Evolutionary conservation across 2,797 vertebrate species (phyloP), one percentile per base, ranked within the genome.

Genomic region (Sylvia borin): DNA sequence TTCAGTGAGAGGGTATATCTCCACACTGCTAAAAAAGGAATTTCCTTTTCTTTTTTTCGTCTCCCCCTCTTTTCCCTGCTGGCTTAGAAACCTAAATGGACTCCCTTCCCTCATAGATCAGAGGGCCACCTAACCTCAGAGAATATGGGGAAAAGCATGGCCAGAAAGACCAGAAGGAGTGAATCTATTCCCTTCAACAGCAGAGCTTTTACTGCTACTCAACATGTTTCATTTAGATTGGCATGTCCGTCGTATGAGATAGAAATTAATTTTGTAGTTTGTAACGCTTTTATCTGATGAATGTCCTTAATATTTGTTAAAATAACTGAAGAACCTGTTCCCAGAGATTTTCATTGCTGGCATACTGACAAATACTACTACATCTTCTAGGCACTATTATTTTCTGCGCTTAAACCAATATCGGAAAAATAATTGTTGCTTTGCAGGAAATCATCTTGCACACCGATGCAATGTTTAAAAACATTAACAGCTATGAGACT

Each of bases 211-310:
- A 42, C 29, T 22, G 14, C 26, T 65, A 13, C 22, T 43, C 17
- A 10, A 20, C 2, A 8, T 8, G 4, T 13, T 36, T 50, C 2
- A 0, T 48, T 77, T 64, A 60, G 18, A 29, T 32, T 34, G 24
- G 4, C 5, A 26, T 3, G 14, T 34, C 32, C 16, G 3, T 47
- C 34, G 21, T 45, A 18, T 5, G 42, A 77, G 3, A 19, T 5
- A 71, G 19, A 85, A 80, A 74, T 36, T 7, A 58, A 31, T 16
- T 36, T 36, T 10, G 26, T 12, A 7, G 8, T 29, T 42, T 7
- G 2, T 38, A 48, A 34, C 0, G 4, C 9, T 70, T 75, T n/a
- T 27, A 34, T 40, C 54, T 72, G 18, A 72, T 10, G 0, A 48
- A 54, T 22, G 14, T 7, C 50, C 19, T 72, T 74, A 68, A 16